A percentile compares a stretch with the other conserved stretches of the same genome.
These are phyloP conservation scores for Eilema griseolum DNA, from an alignment of 2,888 invertebrate genomes.

Conservation along the genomic window DNA sequence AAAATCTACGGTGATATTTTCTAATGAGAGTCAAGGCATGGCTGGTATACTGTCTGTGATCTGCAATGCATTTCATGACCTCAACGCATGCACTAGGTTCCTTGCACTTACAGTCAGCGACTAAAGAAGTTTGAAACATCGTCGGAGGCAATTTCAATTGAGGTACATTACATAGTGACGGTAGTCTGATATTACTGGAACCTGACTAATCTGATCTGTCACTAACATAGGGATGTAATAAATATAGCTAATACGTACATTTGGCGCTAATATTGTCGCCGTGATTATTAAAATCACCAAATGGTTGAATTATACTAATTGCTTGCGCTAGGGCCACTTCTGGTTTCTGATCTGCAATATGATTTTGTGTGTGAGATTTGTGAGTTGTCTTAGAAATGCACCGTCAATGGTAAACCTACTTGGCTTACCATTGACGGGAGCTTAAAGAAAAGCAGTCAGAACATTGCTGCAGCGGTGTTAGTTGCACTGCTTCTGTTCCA, in stretches of 20 bases:
- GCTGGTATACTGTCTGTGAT: not conserved
- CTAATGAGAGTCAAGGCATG: not conserved
- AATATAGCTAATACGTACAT: conserved; percentile 51
- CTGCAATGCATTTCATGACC: not conserved
- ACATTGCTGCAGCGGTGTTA: too few species aligned
- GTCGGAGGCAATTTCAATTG: too few species aligned
- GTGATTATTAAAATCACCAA: conserved; percentile 52
- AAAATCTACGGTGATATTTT: not conserved
- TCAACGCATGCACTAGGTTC: too few species aligned
- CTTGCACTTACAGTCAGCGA: too few species aligned
- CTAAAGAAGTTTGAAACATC: too few species aligned
- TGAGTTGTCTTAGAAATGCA: too few species aligned
- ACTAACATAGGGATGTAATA: not conserved
- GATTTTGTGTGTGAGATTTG: not conserved
- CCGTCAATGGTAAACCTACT: too few species aligned
- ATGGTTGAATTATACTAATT: conserved; percentile 66
- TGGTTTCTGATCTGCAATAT: conserved; percentile 58
- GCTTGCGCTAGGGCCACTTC: conserved; percentile 63
- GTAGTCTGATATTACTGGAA: not conserved
- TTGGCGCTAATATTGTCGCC: conserved; percentile 46
- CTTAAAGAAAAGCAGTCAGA: too few species aligned
- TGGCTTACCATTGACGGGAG: too few species aligned
- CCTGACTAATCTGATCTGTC: not conserved
- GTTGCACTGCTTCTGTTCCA: too few species aligned
- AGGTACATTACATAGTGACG: too few species aligned